A percentile compares a stretch with the other conserved stretches of the same genome.
These are phyloP conservation scores for Diorhabda carinulata DNA, from an alignment of 1,140 invertebrate genomes.

Conservation along the genomic window DNA sequence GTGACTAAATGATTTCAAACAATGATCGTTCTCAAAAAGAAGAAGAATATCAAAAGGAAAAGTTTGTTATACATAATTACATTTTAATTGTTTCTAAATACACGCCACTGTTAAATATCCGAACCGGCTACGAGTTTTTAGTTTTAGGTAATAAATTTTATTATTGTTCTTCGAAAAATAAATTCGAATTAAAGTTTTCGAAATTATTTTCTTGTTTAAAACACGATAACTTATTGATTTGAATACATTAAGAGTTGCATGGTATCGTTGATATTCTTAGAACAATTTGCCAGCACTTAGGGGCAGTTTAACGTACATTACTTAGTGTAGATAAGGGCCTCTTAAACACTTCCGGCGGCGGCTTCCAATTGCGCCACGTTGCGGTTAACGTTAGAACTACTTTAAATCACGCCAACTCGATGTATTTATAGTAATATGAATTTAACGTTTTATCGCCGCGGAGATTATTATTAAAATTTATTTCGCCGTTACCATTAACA, in stretches of 20 bases:
- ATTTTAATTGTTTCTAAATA: too few species aligned
- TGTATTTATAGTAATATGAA: not conserved
- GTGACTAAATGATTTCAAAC: slow-evolving; percentile 2
- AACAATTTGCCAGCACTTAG: slow-evolving; percentile 47
- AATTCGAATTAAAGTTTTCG: too few species aligned
- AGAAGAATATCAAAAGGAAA: not conserved
- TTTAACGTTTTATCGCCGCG: too few species aligned
- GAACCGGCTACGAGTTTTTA: too few species aligned
- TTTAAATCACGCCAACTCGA: slow-evolving; percentile 14
- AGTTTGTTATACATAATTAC: too few species aligned
- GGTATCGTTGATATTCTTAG: slow-evolving; percentile 36
- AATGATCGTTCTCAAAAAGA: not conserved
- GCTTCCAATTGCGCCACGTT: slow-evolving; percentile 43
- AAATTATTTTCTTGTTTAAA: slow-evolving; percentile 11
- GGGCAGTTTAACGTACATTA: slow-evolving; percentile 48
- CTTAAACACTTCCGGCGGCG: slow-evolving; percentile 46
- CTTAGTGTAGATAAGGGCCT: slow-evolving; percentile 41
- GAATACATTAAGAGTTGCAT: slow-evolving; percentile 36
- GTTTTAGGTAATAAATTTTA: too few species aligned
- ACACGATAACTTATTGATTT: slow-evolving; percentile 11
- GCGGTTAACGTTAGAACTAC: slow-evolving; percentile 19
- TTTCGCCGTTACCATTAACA: too few species aligned
- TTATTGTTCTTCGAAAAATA: too few species aligned
- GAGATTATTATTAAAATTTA: too few species aligned
- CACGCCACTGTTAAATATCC: too few species aligned